phyloP scores from a whole-genome alignment of 2,797 vertebrate genomes.

The Prunella strophiata region DNA sequence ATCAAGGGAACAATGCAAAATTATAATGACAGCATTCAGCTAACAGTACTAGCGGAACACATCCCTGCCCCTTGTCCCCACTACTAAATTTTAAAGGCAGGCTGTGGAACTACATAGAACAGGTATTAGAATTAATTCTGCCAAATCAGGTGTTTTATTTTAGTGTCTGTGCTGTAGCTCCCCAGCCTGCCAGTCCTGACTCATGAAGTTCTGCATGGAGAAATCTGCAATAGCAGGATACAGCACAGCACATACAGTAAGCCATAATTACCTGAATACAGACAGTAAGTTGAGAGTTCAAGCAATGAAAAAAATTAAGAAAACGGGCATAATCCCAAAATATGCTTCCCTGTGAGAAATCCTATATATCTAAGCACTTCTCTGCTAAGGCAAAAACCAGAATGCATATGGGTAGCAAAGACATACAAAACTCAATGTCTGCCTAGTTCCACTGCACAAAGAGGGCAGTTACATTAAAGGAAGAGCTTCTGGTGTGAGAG shows the following conservation, averaged over 20 bases:
- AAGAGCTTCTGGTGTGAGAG: neutral
- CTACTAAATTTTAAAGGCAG: neutral
- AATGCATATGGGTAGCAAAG: neutral
- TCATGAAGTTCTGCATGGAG: neutral
- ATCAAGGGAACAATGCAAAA: neutral
- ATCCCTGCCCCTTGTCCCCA: no score
- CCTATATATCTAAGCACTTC: neutral
- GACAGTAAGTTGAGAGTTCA: neutral
- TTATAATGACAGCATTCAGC: neutral
- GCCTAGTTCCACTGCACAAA: neutral
- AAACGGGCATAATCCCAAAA: neutral
- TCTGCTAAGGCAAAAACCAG: neutral
- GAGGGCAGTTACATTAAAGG: neutral
- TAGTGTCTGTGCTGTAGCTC: neutral
- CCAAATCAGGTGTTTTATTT: neutral
- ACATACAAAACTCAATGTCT: neutral
- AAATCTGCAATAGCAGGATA: neutral
- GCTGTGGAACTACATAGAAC: neutral
- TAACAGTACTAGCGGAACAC: neutral
- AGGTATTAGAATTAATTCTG: neutral
- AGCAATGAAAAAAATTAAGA: neutral
- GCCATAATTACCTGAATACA: neutral
- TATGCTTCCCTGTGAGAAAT: neutral
- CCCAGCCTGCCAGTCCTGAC: neutral
- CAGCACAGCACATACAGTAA: neutral